These are phyloP conservation scores for Palythoa grandiflora DNA, from an alignment of 92 coral and sea anemone genomes.

Conservation along the genomic window DNA sequence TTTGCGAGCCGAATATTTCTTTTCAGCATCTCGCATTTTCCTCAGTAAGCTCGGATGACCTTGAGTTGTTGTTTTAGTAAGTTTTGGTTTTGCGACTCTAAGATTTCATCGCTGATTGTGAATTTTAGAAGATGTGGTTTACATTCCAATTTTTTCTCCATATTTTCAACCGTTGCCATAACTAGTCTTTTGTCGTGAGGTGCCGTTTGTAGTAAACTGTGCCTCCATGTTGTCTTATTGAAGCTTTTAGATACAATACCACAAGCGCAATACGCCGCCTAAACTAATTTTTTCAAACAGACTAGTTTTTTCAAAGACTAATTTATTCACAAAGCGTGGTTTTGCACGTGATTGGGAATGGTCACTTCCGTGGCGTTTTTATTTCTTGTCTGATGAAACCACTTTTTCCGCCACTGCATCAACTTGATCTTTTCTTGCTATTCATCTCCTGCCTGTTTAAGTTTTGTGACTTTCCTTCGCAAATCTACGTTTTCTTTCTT, in stretches of 20 bases:
- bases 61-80: neutral
- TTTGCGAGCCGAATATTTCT: neutral
- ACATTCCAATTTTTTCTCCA: neutral
- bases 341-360: neutral
- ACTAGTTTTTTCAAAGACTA: too few species aligned
- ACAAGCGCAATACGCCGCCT: neutral
- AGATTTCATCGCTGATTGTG: neutral
- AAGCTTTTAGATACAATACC: neutral
- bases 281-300: neutral
- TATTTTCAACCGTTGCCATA: neutral
- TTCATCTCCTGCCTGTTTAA: too few species aligned
- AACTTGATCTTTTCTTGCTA: too few species aligned
- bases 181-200: constrained; percentile 4
- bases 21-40: constrained; percentile 1
- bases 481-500: too few species aligned
- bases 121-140: neutral
- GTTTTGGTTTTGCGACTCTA: constrained; percentile 7
- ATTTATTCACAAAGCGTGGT: neutral
- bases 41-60: neutral
- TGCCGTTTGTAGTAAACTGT: neutral
- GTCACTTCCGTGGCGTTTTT: neutral
- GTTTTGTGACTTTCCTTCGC: too few species aligned
- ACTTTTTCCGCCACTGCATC: neutral
- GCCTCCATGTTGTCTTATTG: neutral
- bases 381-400: neutral